phyloP scores from a whole-genome alignment of 2,888 invertebrate species.

The Nomada fabriciana region DNA sequence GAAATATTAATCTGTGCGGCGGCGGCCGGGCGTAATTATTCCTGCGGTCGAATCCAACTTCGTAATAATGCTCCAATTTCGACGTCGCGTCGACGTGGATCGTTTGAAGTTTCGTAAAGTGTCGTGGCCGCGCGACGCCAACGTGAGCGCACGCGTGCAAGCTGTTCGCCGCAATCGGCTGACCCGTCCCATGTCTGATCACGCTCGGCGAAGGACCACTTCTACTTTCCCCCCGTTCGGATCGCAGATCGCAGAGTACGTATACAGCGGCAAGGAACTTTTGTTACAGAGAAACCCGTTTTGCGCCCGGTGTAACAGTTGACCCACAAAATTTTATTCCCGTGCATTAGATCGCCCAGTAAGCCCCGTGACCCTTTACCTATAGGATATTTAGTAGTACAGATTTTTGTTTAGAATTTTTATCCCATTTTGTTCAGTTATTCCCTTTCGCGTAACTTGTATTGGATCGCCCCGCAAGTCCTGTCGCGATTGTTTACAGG shows the following conservation, averaged over 20 bases:
- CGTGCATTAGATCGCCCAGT: background rate
- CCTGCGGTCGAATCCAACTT: slow-evolving; percentile 74
- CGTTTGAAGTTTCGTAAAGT: slow-evolving; percentile 68
- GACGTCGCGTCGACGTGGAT: slow-evolving; percentile 67
- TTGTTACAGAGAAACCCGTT: background rate
- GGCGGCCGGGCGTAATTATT: slow-evolving; percentile 76
- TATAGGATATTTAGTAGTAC: no score
- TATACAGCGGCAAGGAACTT: slow-evolving; percentile 35
- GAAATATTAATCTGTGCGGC: slow-evolving; percentile 78
- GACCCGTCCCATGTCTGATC: slow-evolving; percentile 68
- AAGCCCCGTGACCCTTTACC: no score
- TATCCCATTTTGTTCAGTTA: no score
- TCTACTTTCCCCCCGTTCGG: slow-evolving; percentile 52
- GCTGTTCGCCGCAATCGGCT: slow-evolving; percentile 32
- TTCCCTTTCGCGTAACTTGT: background rate
- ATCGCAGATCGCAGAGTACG: slow-evolving; percentile 28
- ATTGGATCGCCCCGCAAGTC: no score
- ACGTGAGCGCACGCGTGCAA: slow-evolving; percentile 61
- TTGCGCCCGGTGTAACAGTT: slow-evolving; percentile 29
- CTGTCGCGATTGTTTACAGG: no score
- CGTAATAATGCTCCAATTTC: slow-evolving; percentile 80
- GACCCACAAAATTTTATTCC: slow-evolving; percentile 54
- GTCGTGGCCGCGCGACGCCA: background rate
- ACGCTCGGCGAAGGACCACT: slow-evolving; percentile 73
- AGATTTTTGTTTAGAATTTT: no score